These are phyloP conservation scores for Pterocles gutturalis DNA, from an alignment of 2,113 vertebrate genomes.

Conservation along the genomic window DNA sequence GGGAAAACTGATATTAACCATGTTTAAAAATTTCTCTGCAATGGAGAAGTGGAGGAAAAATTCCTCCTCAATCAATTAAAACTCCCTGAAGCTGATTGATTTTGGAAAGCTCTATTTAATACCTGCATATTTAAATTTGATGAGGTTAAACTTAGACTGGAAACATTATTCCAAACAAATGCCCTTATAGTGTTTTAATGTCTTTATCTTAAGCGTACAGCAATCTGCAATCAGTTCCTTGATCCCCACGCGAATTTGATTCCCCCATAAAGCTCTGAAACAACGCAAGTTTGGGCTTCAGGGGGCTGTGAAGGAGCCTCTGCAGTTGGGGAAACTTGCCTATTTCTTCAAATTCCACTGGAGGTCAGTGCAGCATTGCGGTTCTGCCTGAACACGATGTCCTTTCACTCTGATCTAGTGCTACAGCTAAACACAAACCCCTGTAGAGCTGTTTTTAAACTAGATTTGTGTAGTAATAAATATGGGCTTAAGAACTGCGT, in stretches of 20 bases:
- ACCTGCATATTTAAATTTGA: constrained; percentile 27
- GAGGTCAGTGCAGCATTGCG: constrained; percentile 74
- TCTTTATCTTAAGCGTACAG: not conserved
- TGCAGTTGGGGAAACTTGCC: not conserved
- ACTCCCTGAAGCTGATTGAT: constrained; percentile 1
- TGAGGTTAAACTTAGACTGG: not conserved
- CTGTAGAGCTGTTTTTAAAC: constrained; percentile 58
- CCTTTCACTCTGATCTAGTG: not conserved
- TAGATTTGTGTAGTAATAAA: constrained; percentile 67
- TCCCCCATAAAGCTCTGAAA: not conserved
- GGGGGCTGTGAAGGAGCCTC: not conserved
- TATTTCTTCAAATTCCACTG: constrained; percentile 67
- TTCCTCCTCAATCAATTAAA: constrained; percentile 26
- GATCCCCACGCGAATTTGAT: not conserved
- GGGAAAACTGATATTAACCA: not conserved
- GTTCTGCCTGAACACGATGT: not conserved
- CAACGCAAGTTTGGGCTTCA: not conserved
- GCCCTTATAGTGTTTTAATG: not conserved
- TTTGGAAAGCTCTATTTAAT: constrained; percentile 33
- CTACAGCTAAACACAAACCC: constrained; percentile 2
- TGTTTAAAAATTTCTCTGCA: not conserved
- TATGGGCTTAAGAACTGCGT: constrained; percentile 34
- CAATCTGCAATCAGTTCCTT: not conserved
- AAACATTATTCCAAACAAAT: not conserved
- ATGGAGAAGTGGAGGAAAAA: not conserved